Conservation (phyloP, 2,888 invertebrate species). For the Euproctis similis region DNA sequence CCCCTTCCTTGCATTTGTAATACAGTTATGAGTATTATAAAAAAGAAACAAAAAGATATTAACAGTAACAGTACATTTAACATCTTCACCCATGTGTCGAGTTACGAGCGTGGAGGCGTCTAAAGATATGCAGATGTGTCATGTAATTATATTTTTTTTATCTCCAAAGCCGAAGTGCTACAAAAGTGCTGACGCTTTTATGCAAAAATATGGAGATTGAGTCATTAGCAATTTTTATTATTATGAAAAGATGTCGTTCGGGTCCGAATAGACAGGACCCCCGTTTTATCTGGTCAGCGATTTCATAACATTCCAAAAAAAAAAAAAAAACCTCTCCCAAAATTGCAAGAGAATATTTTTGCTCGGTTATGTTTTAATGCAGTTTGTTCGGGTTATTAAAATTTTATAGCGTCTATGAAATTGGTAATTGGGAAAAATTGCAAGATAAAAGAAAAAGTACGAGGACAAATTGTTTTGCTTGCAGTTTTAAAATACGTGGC, state of each 20-base stretch:
- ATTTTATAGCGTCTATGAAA: slow-evolving; percentile 3
- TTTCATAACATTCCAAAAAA: slow-evolving; percentile 46
- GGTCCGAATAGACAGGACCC: slow-evolving; percentile 29
- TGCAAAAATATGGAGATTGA: slow-evolving; percentile 71
- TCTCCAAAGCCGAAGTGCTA: slow-evolving; percentile 39
- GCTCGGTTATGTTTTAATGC: slow-evolving; percentile 20
- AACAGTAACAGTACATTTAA: slow-evolving; percentile 41
- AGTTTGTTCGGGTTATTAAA: slow-evolving; percentile 12
- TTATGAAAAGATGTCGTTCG: slow-evolving; percentile 59
- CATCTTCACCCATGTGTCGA: slow-evolving; percentile 52
- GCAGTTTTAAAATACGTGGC: slow-evolving; percentile 1
- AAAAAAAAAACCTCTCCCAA: slow-evolving; percentile 29
- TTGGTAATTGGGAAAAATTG: slow-evolving; percentile 13
- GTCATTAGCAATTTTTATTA: slow-evolving; percentile 68
- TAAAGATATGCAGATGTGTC: slow-evolving; percentile 65
- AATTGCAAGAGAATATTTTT: slow-evolving; percentile 22
- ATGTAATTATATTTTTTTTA: slow-evolving; percentile 48
- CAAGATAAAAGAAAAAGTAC: slow-evolving; percentile 3
- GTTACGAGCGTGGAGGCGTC: slow-evolving; percentile 46
- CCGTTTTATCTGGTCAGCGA: slow-evolving; percentile 49
- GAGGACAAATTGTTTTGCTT: not conserved
- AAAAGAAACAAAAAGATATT: slow-evolving; percentile 35
- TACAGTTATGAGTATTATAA: slow-evolving; percentile 36
- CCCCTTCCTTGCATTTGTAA: slow-evolving; percentile 23
- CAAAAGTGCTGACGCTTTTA: slow-evolving; percentile 60